Percentiles rank a stretch among this genome's conserved stretches.
These are phyloP conservation scores for Syngnathus rostellatus DNA, from an alignment of 2,797 vertebrate species.

Conservation along the genomic window DNA sequence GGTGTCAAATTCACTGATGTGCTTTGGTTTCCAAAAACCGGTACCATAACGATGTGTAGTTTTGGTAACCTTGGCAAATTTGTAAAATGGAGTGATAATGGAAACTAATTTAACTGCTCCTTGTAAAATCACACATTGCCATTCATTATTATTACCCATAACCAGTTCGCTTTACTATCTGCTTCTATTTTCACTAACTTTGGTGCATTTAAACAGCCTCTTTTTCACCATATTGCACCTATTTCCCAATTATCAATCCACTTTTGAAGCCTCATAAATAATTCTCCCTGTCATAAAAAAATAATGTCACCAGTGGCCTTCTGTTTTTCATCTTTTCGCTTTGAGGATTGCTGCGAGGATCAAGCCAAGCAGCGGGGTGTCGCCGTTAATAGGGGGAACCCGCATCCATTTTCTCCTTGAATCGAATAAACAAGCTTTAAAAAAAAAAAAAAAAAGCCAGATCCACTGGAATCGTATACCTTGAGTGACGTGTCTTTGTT, in stretches of 20 bases:
- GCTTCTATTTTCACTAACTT: not conserved
- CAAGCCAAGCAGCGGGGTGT: constrained; percentile 13
- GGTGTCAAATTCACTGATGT: not conserved
- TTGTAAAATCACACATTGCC: not conserved
- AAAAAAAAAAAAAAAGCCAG: not conserved
- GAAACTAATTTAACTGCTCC: not conserved
- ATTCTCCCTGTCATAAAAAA: constrained; percentile 4
- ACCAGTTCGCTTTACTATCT: not conserved
- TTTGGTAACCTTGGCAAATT: not conserved
- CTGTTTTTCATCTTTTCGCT: constrained; percentile 7
- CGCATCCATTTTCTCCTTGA: not conserved
- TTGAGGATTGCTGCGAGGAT: constrained; percentile 9
- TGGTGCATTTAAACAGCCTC: not conserved
- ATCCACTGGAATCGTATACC: not conserved
- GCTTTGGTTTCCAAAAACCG: not conserved
- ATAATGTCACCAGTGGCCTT: constrained; percentile 2
- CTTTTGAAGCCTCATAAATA: constrained; percentile 11
- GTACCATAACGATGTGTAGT: not conserved
- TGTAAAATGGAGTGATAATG: not conserved
- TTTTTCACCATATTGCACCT: constrained; percentile 5
- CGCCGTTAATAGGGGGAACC: constrained; percentile 20
- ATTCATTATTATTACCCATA: not conserved
- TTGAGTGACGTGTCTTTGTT: constrained; percentile 7
- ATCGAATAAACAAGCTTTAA: constrained; percentile 1
- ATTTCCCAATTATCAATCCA: constrained; percentile 1